Evolutionary conservation across 2,888 invertebrate species (phyloP), one percentile per base, ranked within the genome.

Genomic region (Drosophila putrida): DNA sequence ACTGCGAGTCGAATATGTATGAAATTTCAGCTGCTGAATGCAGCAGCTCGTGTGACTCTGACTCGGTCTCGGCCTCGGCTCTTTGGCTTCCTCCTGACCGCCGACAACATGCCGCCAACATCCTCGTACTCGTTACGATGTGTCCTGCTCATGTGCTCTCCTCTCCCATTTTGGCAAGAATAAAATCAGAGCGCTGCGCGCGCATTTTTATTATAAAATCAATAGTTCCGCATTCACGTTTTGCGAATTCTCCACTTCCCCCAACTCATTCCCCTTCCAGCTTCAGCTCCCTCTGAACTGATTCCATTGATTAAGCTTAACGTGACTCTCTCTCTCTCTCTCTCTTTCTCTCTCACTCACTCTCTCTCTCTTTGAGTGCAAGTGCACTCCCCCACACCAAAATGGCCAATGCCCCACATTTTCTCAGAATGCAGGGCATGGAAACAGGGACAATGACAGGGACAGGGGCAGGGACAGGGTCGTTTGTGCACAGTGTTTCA

Each of bases 101-200:
- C 70, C 87, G 90, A 86, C 88, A 90, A 89, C 80, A 71, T 79
- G 76, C 60, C 70, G 75, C 63, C 72, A 43, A 10, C 51, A 59
- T 54, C 57, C 39, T 41, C 64, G 25, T 38, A 59, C 25, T 38
- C 64, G n/a, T 36, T 58, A 11, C 36, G n/a, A 41, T n/a, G n/a
- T n/a, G n/a, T n/a, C n/a, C n/a, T n/a, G 33, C 39, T 47, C 46
- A 46, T 70, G 54, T 57, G 38, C 6, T 44, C 27, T 60, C 28
- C 63, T 65, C 51, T 66, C 46, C 46, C 10, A 27, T 25, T 61
- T 82, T 81, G 75, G 66, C 76, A 67, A 69, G 85, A 73, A n/a
- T n/a, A n/a, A n/a, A 90, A 90, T 90, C 89, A 85, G 80, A 79
- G 82, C 69, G 46, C 59, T 90, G 91, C 90, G 90, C 90, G 90